Evolutionary conservation across 2,888 invertebrate genomes (phyloP).

Genomic region (Tanypteryx hageni): DNA sequence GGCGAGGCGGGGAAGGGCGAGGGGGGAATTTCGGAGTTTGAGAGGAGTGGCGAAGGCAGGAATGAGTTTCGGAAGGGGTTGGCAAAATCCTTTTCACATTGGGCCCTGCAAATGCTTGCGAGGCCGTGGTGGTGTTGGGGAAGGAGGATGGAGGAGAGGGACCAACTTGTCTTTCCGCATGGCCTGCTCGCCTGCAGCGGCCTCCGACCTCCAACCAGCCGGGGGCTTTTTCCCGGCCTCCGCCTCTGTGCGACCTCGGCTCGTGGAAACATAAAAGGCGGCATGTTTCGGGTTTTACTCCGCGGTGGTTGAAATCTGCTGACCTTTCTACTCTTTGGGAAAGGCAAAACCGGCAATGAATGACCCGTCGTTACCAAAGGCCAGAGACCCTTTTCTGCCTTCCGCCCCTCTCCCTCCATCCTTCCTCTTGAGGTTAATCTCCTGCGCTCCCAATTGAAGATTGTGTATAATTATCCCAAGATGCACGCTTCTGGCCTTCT

Average conservation of each 20-base stretch:
- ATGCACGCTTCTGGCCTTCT: neutral
- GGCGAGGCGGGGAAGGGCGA: too few species aligned
- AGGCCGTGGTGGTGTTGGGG: neutral
- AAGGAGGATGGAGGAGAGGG: neutral
- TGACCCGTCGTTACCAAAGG: conserved; percentile 57
- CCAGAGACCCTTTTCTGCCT: neutral
- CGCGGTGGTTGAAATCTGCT: conserved; percentile 53
- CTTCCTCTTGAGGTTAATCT: conserved; percentile 1
- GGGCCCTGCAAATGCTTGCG: neutral
- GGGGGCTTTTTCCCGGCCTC: neutral
- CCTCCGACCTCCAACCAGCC: neutral
- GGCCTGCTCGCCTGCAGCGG: neutral
- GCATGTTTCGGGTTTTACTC: conserved; percentile 9
- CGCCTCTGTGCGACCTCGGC: neutral
- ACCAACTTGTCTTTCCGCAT: neutral
- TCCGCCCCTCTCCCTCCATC: neutral
- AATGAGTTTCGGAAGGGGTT: conserved; percentile 17
- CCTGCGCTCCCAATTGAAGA: neutral
- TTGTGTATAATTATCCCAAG: neutral
- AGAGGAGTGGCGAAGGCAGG: neutral
- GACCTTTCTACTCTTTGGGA: conserved; percentile 33
- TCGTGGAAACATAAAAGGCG: conserved; percentile 39
- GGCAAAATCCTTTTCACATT: conserved; percentile 39
- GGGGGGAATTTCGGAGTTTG: neutral
- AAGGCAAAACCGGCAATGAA: conserved; percentile 36